These are phyloP conservation scores for Drosophila meridiana DNA, from an alignment of 2,888 invertebrate genomes.

Conservation along the genomic window DNA sequence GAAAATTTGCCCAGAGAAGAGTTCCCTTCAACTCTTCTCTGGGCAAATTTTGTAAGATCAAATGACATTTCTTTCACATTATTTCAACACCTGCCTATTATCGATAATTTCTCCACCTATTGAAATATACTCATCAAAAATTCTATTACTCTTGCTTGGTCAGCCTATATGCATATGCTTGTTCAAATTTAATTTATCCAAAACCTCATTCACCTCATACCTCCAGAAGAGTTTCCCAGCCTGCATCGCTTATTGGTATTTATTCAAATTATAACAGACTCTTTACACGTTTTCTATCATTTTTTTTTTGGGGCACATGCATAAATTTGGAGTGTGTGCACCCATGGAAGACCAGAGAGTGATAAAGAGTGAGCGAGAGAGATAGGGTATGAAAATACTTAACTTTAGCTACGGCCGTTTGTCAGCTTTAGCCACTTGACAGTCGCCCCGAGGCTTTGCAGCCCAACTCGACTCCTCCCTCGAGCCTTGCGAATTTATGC, in stretches of 20 bases:
- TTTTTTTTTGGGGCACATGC: conserved; percentile 20
- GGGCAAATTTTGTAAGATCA: too few species aligned
- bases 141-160: background rate
- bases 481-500: conserved; percentile 52
- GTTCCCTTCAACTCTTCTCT: too few species aligned
- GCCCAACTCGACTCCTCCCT: conserved; percentile 25
- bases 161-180: background rate
- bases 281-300: conserved; percentile 14
- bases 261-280: conserved; percentile 21
- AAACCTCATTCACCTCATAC: background rate
- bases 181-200: background rate
- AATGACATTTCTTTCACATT: background rate
- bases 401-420: conserved; percentile 39
- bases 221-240: background rate
- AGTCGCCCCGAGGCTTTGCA: conserved; percentile 45
- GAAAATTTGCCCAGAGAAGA: too few species aligned
- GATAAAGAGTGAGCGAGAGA: background rate
- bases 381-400: conserved; percentile 14
- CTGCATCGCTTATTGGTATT: conserved; percentile 18
- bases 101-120: too few species aligned
- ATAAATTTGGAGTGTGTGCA: conserved; percentile 41
- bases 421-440: conserved; percentile 55
- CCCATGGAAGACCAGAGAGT: background rate
- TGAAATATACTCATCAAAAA: too few species aligned
- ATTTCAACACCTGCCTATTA: background rate